Conservation (phyloP, 2,113 vertebrate genomes). For the Callopanchax toddi region DNA sequence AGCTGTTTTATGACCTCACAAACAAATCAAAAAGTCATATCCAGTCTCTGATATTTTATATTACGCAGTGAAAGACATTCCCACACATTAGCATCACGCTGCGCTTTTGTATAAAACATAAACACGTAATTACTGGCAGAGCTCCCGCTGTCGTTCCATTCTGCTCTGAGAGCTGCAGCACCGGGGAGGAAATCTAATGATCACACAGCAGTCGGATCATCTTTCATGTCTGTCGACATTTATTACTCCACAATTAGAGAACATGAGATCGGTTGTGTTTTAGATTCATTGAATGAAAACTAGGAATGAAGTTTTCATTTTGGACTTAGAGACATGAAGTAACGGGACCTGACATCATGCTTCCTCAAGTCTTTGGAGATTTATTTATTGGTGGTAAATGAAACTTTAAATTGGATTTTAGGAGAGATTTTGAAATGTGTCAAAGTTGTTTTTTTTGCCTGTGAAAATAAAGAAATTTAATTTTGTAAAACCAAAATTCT, state of each 20-base stretch:
- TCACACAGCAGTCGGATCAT: slow-evolving; percentile 18
- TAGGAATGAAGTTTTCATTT: neutral
- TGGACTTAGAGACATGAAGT: neutral
- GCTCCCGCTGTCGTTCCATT: slow-evolving; percentile 37
- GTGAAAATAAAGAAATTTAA: too few species aligned
- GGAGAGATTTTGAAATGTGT: too few species aligned
- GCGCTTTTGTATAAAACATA: slow-evolving; percentile 60
- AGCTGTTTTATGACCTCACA: slow-evolving; percentile 19
- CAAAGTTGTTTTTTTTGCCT: too few species aligned
- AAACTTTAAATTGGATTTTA: too few species aligned
- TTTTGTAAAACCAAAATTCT: too few species aligned
- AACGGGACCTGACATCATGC: neutral
- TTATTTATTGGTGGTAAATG: neutral
- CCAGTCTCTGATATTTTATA: slow-evolving; percentile 10
- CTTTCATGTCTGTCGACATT: slow-evolving; percentile 23
- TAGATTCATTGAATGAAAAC: neutral
- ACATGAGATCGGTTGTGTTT: slow-evolving; percentile 7
- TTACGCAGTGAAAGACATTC: slow-evolving; percentile 17
- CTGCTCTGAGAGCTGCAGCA: slow-evolving; percentile 8
- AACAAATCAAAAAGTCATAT: neutral
- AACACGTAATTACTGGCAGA: slow-evolving; percentile 53
- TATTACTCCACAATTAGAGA: slow-evolving; percentile 40
- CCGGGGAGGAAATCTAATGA: slow-evolving; percentile 30
- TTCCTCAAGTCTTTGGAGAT: neutral
- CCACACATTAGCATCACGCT: slow-evolving; percentile 55